phyloP scores from a whole-genome alignment of 92 coral and sea anemone genomes.

The Epizoanthus ramosus region DNA sequence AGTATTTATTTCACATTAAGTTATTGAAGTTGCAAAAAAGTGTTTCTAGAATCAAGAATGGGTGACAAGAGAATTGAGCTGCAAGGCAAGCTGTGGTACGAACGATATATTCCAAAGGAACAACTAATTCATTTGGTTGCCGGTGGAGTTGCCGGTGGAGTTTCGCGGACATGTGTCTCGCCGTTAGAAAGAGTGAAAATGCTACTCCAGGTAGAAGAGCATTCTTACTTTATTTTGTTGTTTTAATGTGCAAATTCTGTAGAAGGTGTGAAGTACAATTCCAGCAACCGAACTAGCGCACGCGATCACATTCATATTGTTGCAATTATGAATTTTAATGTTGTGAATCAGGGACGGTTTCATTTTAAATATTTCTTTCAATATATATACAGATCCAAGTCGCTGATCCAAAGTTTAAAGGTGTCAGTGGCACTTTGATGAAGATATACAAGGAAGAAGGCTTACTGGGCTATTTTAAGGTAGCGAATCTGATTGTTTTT shows the following conservation, averaged over 20 bases:
- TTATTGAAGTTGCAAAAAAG: no score
- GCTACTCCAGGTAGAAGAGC: slow-evolving; percentile 63
- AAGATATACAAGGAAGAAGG: slow-evolving; percentile 78
- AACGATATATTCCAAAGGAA: slow-evolving; percentile 46
- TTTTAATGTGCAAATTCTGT: no score
- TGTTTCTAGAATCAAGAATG: no score
- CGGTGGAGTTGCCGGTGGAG: slow-evolving; percentile 85
- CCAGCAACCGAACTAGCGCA: no score
- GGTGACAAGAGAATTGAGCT: not conserved
- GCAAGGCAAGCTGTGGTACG: slow-evolving; percentile 15
- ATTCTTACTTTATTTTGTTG: not conserved
- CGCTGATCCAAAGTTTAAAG: slow-evolving; percentile 68
- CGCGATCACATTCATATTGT: not conserved
- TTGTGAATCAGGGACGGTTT: not conserved
- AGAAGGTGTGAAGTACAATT: not conserved
- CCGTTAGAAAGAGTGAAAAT: slow-evolving; percentile 85
- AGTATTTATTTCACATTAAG: no score
- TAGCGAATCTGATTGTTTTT: not conserved
- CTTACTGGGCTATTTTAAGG: slow-evolving; percentile 76
- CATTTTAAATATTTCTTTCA: not conserved
- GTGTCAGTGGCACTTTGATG: slow-evolving; percentile 74
- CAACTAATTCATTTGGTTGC: slow-evolving; percentile 68
- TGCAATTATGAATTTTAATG: not conserved
- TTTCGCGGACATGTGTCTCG: slow-evolving; percentile 84
- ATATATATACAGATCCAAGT: slow-evolving; percentile 64